These are phyloP conservation scores for Diorhabda carinulata DNA, from an alignment of 1,140 invertebrate species.

Conservation along the genomic window DNA sequence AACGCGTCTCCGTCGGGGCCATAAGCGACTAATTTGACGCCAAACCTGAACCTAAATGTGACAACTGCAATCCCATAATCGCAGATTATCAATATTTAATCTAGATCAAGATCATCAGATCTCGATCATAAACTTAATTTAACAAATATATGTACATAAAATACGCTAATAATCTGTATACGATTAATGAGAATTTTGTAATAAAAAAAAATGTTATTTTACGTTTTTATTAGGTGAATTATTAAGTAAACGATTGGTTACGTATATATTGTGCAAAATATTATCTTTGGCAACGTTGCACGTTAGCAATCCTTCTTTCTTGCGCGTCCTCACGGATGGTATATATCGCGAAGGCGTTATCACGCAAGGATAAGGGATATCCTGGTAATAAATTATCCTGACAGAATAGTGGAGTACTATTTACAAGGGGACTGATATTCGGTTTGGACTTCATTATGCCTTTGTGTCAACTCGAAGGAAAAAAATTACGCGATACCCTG, in stretches of 20 bases:
- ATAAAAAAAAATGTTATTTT: too few relatives aligned
- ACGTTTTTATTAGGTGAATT: too few relatives aligned
- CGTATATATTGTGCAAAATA: neutral
- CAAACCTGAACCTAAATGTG: too few relatives aligned
- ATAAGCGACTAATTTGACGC: too few relatives aligned
- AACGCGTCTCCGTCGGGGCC: too few relatives aligned
- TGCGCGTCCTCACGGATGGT: neutral
- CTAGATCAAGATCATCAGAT: neutral
- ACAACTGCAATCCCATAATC: too few relatives aligned
- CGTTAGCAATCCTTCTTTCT: constrained; percentile 27
- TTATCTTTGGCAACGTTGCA: constrained; percentile 9
- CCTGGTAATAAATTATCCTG: constrained; percentile 39
- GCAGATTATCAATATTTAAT: neutral
- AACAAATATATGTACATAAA: neutral
- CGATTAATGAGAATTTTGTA: neutral
- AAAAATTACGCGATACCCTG: neutral
- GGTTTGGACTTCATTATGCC: neutral
- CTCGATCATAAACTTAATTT: neutral
- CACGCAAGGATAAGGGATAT: constrained; percentile 40
- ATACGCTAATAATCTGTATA: too few relatives aligned
- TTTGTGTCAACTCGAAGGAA: neutral
- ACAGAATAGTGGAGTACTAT: constrained; percentile 22
- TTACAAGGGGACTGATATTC: constrained; percentile 13
- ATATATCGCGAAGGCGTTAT: constrained; percentile 27
- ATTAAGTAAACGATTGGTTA: neutral